Evolutionary conservation across 2,888 invertebrate genomes (phyloP).

Genomic region (Xestoiulus laeticollis): DNA sequence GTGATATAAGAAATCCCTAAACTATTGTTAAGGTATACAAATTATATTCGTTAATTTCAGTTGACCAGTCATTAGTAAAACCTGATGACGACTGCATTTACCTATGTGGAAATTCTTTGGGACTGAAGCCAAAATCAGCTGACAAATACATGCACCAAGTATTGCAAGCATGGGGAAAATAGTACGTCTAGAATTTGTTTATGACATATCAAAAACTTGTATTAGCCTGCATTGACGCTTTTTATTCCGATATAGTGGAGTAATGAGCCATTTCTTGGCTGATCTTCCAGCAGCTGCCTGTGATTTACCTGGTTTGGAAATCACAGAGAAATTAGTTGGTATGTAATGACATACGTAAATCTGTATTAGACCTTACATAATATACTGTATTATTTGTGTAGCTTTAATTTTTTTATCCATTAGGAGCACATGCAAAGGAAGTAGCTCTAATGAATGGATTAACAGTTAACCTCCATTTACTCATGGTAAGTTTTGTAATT

Average conservation of each 20-base stretch:
- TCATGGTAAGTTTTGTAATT: conserved; percentile 63
- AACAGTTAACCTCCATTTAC: conserved; percentile 69
- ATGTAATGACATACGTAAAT: background rate
- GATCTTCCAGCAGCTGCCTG: conserved; percentile 59
- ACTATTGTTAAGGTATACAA: background rate
- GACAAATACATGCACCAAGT: conserved; percentile 64
- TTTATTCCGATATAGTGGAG: conserved; percentile 58
- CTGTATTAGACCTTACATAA: background rate
- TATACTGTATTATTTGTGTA: too few relatives aligned
- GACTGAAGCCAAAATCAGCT: conserved; percentile 68
- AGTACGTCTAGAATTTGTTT: conserved; percentile 61
- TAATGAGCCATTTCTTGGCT: conserved; percentile 60
- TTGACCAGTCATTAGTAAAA: conserved; percentile 46
- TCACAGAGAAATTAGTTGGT: conserved; percentile 59
- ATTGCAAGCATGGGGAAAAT: conserved; percentile 67
- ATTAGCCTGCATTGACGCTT: background rate
- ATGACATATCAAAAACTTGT: background rate
- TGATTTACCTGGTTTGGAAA: conserved; percentile 59
- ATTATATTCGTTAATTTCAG: background rate
- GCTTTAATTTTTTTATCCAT: background rate
- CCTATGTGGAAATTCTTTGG: conserved; percentile 70
- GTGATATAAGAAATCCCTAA: background rate
- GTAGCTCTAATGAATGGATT: conserved; percentile 69
- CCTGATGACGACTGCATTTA: conserved; percentile 67
- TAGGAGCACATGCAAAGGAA: conserved; percentile 64